These are phyloP conservation scores for Orthonyx spaldingii DNA, from an alignment of 2,113 vertebrate species.

Conservation along the genomic window DNA sequence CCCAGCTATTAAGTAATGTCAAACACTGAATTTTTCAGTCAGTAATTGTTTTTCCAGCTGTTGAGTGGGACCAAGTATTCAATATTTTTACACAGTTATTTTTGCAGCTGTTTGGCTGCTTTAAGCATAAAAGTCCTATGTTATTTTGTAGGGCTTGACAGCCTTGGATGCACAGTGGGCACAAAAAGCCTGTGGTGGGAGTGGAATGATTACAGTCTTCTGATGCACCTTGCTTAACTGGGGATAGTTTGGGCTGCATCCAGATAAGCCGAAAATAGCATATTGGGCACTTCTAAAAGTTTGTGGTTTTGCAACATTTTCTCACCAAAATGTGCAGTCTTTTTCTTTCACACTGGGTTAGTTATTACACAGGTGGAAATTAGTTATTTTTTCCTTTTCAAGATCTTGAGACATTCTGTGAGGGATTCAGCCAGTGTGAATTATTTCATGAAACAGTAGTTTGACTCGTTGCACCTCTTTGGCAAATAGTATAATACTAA, in stretches of 20 bases:
- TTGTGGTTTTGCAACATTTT: conserved; percentile 39
- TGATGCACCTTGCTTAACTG: conserved; percentile 12
- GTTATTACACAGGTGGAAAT: conserved; percentile 34
- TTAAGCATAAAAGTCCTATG: background rate
- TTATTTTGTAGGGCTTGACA: conserved; percentile 10
- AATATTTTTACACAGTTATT: conserved; percentile 50
- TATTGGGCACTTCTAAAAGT: background rate
- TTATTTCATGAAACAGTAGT: background rate
- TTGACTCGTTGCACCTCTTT: background rate
- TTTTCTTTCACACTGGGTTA: conserved; percentile 11
- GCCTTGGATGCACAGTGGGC: background rate
- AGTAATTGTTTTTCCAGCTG: conserved; percentile 57
- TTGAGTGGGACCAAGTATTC: background rate
- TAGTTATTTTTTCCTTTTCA: conserved; percentile 9
- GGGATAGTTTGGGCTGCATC: conserved; percentile 6
- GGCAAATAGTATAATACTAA: background rate
- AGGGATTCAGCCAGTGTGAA: background rate
- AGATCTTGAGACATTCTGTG: conserved; percentile 3
- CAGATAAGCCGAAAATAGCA: conserved; percentile 23
- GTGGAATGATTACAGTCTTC: conserved; percentile 5
- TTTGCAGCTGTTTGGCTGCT: conserved; percentile 35
- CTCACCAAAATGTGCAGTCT: background rate
- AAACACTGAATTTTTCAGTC: conserved; percentile 56
- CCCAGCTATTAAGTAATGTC: conserved; percentile 39
- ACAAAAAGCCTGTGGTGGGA: conserved; percentile 4